phyloP scores from a whole-genome alignment of 2,888 invertebrate genomes.

The Elmis aenea region DNA sequence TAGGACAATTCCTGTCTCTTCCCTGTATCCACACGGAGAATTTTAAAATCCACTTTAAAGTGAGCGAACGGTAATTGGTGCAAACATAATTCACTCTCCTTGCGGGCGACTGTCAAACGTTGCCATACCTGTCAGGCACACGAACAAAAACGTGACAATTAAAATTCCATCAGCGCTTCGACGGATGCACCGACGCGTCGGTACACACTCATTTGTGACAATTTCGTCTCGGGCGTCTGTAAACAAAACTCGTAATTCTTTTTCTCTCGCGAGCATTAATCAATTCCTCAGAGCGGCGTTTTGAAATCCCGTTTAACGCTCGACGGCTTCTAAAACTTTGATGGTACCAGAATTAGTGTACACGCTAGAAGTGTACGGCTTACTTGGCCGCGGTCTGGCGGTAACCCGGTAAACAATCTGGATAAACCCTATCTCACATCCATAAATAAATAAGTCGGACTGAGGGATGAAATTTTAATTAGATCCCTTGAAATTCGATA shows the following conservation, averaged over 20 bases:
- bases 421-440: conserved; percentile 16
- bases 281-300: conserved; percentile 28
- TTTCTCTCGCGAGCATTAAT: conserved; percentile 33
- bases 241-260: conserved; percentile 38
- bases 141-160: conserved; percentile 33
- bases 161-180: conserved; percentile 34
- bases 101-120: conserved; percentile 21
- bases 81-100: conserved; percentile 18
- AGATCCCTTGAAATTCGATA: conserved; percentile 22
- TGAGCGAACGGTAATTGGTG: no score
- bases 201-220: conserved; percentile 31
- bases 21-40: no score
- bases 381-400: conserved; percentile 10
- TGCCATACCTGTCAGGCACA: conserved; percentile 23
- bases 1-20: no score
- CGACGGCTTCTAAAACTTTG: conserved; percentile 22
- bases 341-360: conserved; percentile 20
- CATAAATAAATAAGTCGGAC: conserved; percentile 23
- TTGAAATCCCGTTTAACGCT: conserved; percentile 17
- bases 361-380: conserved; percentile 13
- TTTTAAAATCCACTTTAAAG: no score
- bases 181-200: conserved; percentile 15
- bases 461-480: conserved; percentile 23
- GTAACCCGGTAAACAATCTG: conserved; percentile 16
- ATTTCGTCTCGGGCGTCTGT: conserved; percentile 30